Evolutionary conservation across 2,888 invertebrate genomes (phyloP).

Genomic region (Andrena bucephala): DNA sequence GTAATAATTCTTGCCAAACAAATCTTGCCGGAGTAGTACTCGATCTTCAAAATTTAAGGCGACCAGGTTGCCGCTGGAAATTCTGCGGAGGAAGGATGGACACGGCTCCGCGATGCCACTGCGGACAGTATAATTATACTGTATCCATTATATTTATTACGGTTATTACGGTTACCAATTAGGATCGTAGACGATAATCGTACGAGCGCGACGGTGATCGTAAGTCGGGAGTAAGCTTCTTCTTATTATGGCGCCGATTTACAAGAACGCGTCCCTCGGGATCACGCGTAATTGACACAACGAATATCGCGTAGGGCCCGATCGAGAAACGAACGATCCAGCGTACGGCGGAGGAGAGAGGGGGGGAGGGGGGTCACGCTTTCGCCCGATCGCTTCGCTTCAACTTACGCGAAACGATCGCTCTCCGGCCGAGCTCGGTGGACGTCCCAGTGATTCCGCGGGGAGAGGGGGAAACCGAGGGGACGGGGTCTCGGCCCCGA

Average conservation of each 20-base stretch:
- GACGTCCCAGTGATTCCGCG: neutral
- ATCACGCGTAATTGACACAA: slow-evolving; percentile 60
- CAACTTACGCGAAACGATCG: neutral
- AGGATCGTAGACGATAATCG: slow-evolving; percentile 43
- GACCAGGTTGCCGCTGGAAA: neutral
- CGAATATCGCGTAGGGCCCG: slow-evolving; percentile 59
- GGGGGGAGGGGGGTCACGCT: neutral
- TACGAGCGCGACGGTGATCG: slow-evolving; percentile 13
- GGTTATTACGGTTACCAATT: slow-evolving; percentile 35
- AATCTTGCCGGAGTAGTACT: neutral
- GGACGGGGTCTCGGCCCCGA: too few relatives aligned
- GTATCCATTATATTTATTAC: slow-evolving; percentile 39
- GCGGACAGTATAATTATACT: slow-evolving; percentile 28
- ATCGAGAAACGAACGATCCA: slow-evolving; percentile 14
- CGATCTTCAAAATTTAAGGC: neutral
- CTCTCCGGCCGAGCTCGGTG: neutral
- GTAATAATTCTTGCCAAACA: neutral
- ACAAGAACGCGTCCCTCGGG: slow-evolving; percentile 22
- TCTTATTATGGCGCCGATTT: slow-evolving; percentile 32
- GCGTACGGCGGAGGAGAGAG: neutral
- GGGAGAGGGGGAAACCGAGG: too few relatives aligned
- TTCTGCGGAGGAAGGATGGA: neutral
- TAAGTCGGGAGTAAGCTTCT: slow-evolving; percentile 35
- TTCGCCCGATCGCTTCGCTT: neutral
- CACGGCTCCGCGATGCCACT: neutral